Evolutionary conservation across 2,113 vertebrate species (phyloP).

Genomic region (Piaya cayana): DNA sequence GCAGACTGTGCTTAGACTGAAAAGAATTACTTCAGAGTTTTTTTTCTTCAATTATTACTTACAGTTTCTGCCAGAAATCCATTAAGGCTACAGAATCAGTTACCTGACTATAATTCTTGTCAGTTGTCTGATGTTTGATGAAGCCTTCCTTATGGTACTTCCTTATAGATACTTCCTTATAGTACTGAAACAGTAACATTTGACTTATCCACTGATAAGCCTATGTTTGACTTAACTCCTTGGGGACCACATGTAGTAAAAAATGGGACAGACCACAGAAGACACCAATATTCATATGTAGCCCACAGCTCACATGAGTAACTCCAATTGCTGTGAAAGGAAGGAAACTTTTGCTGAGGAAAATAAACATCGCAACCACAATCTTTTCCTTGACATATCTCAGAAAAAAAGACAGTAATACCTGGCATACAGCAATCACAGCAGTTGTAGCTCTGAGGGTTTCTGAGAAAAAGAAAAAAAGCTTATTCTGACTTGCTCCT

Average conservation of each 20-base stretch:
- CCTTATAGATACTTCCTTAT: too few relatives aligned
- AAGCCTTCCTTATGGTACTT: too few relatives aligned
- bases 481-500: background rate
- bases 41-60: background rate
- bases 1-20: background rate
- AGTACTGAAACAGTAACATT: background rate
- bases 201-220: background rate
- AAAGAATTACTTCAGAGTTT: background rate
- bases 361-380: background rate
- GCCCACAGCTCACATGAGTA: background rate
- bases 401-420: background rate
- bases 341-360: background rate
- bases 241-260: background rate
- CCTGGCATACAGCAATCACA: background rate
- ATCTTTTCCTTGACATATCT: background rate
- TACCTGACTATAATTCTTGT: background rate
- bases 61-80: background rate
- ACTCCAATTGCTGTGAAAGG: background rate
- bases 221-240: background rate
- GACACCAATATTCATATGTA: background rate
- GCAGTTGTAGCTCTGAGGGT: background rate
- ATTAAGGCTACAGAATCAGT: background rate
- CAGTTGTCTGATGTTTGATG: background rate
- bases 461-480: background rate
- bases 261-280: background rate